phyloP scores from a whole-genome alignment of 2,113 vertebrate species.

The Catharus bicknelli region DNA sequence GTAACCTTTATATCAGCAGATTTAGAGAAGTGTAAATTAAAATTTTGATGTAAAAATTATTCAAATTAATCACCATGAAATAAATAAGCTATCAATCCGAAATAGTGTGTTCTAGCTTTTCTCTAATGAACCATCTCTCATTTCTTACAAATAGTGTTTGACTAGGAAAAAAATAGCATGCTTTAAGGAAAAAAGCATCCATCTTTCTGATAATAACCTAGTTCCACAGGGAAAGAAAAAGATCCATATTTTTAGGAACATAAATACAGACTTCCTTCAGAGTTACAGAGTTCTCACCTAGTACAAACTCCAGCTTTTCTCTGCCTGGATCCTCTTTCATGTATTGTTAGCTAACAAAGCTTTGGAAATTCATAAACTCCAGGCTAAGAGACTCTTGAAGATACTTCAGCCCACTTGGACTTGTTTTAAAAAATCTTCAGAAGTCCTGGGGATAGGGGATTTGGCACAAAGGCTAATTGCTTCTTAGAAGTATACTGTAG shows the following conservation, averaged over 20 bases:
- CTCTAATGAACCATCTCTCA: neutral
- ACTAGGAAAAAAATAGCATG: neutral
- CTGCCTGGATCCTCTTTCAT: neutral
- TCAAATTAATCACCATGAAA: neutral
- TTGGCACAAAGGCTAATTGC: neutral
- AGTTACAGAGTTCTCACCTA: neutral
- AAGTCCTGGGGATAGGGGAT: neutral
- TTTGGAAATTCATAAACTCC: neutral
- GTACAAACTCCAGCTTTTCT: neutral
- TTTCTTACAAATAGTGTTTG: neutral
- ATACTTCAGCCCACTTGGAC: neutral
- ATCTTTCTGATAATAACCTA: neutral
- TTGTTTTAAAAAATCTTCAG: neutral
- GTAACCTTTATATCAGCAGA: neutral
- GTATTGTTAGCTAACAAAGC: neutral
- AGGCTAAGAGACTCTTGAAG: neutral
- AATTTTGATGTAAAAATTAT: conserved; percentile 1
- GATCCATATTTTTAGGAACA: neutral
- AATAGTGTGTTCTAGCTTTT: neutral
- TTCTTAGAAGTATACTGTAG: neutral
- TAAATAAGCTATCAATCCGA: conserved; percentile 1
- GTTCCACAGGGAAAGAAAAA: neutral
- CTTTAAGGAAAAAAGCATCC: neutral
- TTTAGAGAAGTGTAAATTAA: neutral
- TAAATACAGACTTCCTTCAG: neutral